phyloP scores from a whole-genome alignment of 2,113 vertebrate genomes.

The Varanus salvator region DNA sequence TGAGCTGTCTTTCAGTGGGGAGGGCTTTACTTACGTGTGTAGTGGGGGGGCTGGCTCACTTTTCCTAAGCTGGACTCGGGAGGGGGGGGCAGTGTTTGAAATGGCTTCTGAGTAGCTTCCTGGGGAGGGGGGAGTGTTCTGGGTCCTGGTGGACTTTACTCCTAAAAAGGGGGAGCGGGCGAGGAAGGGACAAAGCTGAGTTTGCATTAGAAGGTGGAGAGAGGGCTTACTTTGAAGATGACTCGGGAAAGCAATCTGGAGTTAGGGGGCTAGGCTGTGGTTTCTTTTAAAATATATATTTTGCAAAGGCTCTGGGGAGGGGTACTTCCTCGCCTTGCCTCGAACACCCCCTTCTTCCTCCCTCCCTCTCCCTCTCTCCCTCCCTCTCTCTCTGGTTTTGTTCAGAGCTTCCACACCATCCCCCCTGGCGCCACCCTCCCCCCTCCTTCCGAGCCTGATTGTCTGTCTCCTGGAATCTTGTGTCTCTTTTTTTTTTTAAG shows the following conservation, averaged over 20 bases:
- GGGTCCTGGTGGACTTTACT: neutral
- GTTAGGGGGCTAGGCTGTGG: neutral
- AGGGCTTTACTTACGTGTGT: neutral
- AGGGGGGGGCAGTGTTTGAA: neutral
- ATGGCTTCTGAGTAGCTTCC: neutral
- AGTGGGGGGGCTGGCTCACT: neutral
- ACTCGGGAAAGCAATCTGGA: neutral
- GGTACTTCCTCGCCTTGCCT: constrained; percentile 8
- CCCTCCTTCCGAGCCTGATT: constrained; percentile 34
- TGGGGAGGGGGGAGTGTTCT: neutral
- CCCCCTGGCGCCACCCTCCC: constrained; percentile 18
- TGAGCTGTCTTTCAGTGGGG: neutral
- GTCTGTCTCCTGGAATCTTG: constrained; percentile 57
- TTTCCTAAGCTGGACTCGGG: neutral
- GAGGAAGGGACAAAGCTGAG: neutral
- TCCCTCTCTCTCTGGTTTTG: constrained; percentile 8
- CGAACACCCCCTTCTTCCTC: constrained; percentile 25
- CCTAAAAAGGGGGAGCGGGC: neutral
- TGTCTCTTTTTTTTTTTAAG: constrained; percentile 13
- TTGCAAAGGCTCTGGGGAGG: constrained; percentile 7
- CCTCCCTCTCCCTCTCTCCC: neutral
- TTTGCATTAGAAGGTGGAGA: neutral
- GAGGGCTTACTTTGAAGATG: neutral
- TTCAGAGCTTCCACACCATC: constrained; percentile 19
- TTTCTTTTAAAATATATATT: neutral